Conservation (phyloP, 2,888 invertebrate species). For the Spilosoma lubricipeda region DNA sequence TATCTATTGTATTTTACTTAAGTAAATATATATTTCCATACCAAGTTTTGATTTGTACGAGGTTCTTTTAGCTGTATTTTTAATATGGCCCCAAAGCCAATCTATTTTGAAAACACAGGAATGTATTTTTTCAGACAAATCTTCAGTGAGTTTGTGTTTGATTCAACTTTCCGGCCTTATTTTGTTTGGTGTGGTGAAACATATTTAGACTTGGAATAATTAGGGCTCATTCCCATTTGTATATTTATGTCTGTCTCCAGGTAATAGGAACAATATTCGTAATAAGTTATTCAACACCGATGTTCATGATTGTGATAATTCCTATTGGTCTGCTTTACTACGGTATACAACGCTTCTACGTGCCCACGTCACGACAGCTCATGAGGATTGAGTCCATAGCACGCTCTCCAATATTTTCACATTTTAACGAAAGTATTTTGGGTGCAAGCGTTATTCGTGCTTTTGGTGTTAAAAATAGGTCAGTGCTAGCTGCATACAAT, state of each 20-base stretch:
- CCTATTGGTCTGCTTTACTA: constrained; percentile 94
- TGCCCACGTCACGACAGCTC: constrained; percentile 96
- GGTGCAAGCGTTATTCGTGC: constrained; percentile 95
- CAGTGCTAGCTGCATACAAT: background rate
- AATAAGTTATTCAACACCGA: constrained; percentile 94
- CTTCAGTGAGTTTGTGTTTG: too few species aligned
- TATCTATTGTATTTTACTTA: too few species aligned
- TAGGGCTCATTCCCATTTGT: background rate
- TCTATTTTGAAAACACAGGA: background rate
- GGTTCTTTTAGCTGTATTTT: background rate
- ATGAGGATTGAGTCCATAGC: constrained; percentile 97
- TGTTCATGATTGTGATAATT: constrained; percentile 91
- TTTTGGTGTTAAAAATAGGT: constrained; percentile 90
- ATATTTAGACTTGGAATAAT: background rate
- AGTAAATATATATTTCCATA: background rate
- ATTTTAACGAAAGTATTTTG: constrained; percentile 97
- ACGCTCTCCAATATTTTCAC: constrained; percentile 98
- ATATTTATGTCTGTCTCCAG: constrained; percentile 69
- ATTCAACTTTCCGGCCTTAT: too few species aligned
- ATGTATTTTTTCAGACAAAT: too few species aligned
- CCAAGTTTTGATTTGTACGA: too few species aligned
- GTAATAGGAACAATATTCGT: constrained; percentile 95
- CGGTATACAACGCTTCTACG: constrained; percentile 97
- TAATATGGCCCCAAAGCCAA: background rate
- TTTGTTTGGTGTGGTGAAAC: background rate